Base-by-base conservation (phyloP, 2,888 invertebrate genomes). In the Cerastis leucographa region DNA sequence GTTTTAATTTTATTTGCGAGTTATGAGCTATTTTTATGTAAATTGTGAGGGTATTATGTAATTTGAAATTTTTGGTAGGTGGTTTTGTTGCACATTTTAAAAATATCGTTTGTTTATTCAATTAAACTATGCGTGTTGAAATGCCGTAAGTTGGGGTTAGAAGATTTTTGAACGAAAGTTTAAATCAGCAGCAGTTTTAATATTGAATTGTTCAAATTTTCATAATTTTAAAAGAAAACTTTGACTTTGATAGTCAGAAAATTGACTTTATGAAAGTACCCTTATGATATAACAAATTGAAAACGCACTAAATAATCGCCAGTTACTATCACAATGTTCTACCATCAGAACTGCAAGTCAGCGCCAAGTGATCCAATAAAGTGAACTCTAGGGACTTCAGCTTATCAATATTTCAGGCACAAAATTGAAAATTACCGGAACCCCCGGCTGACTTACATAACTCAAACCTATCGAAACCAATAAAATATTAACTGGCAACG, bases 371-470 rank as follows among this genome's bases (percentile, higher is more conserved):
- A 87, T 78, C 89, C 87, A 85, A 90, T 89, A 81, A 91, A 90
- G 84, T 84, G 87, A 76, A 83, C 91, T 87, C 87, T 69, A 80
- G 91, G 88, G 89, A 87, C 71, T 78, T 62, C 11, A 83, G 89
- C 94, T 94, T 92, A 96, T 96, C 94, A 95, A 96, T 96, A 96
- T 96, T 96, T 94, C 95, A 95, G 93, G 90, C 95, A 95, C 95
- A 95, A 94, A 95, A 96, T 96, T 96, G 96, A 96, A 96, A 96
- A 96, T 96, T 95, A 95, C 95, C 93, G 91, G 91, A 90, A 90
- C 93, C 92, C 94, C 92, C 90, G 86, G 88, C 90, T 90, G 89
- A 90, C 92, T 92, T 90, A 93, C 94, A 95, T 95, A 95, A 95
- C 95, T 96, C 96, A 95, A 95, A 95, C 91, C 95, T 94, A 96